phyloP scores from a whole-genome alignment of 2,888 invertebrate genomes.

The Gordius sp. region DNA sequence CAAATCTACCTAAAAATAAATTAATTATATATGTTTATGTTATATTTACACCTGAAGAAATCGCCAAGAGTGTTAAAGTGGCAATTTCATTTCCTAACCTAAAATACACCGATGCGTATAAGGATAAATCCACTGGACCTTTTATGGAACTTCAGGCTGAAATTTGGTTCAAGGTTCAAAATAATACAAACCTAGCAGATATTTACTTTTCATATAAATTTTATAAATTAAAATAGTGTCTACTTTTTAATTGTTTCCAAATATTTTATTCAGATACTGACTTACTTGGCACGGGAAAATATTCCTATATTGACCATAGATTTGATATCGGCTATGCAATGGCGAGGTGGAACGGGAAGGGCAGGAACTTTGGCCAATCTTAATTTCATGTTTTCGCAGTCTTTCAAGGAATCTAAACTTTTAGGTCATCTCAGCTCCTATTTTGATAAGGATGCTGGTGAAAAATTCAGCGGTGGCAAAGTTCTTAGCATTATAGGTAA shows the following conservation, averaged over 20 bases:
- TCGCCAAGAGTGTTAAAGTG: not conserved
- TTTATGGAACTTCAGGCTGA: constrained; percentile 13
- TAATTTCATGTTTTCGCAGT: not conserved
- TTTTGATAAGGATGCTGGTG: not conserved
- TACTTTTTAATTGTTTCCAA: not conserved
- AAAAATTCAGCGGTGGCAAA: too few species aligned
- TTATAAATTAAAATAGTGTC: too few species aligned
- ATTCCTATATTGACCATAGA: not conserved
- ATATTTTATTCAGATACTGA: constrained; percentile 4
- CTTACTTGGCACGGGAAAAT: not conserved
- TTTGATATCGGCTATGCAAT: not conserved
- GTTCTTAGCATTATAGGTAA: too few species aligned
- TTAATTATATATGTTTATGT: too few species aligned
- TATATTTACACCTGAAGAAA: too few species aligned
- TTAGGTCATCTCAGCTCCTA: not conserved
- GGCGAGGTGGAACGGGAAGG: not conserved
- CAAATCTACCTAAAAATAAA: too few species aligned
- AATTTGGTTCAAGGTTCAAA: constrained; percentile 13
- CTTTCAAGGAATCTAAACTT: not conserved
- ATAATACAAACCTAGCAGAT: too few species aligned
- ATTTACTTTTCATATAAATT: too few species aligned
- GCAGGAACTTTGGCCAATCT: not conserved
- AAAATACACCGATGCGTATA: not conserved
- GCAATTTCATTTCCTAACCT: not conserved
- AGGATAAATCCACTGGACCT: not conserved